Evolutionary conservation across 2,113 vertebrate species (phyloP).

Genomic region (Arenaria interpres): DNA sequence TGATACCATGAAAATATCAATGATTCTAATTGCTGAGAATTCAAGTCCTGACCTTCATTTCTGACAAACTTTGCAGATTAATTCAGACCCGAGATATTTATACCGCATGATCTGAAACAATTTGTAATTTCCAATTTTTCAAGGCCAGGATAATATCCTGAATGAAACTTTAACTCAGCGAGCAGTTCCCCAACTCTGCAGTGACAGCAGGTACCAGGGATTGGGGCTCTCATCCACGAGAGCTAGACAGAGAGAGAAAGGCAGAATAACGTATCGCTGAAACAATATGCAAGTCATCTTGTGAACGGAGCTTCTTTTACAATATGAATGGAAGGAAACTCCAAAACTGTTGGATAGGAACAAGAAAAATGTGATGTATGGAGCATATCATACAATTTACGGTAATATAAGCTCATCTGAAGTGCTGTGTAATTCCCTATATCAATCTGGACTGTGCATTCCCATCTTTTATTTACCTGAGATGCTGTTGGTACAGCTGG

Average conservation of each 20-base stretch:
- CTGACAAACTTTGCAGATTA: slow-evolving; percentile 61
- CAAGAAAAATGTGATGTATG: neutral
- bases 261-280: neutral
- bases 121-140: slow-evolving; percentile 1
- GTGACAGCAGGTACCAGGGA: neutral
- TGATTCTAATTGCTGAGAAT: slow-evolving; percentile 47
- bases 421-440: fast-evolving
- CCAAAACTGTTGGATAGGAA: neutral
- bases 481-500: neutral
- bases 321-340: neutral
- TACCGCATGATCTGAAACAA: neutral
- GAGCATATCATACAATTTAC: too few species aligned
- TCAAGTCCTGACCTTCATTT: slow-evolving; percentile 59
- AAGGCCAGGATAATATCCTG: neutral
- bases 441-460: fast-evolving
- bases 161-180: neutral
- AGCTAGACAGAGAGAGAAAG: neutral
- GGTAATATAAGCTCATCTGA: neutral
- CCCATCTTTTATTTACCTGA: fast-evolving
- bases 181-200: neutral
- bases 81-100: slow-evolving; percentile 49
- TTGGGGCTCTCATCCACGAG: neutral
- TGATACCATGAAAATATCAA: slow-evolving; percentile 57
- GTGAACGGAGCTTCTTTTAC: neutral
- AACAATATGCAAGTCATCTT: neutral